phyloP scores from a whole-genome alignment of 2,113 vertebrate species.

The Petrocephalus microphthalmus region DNA sequence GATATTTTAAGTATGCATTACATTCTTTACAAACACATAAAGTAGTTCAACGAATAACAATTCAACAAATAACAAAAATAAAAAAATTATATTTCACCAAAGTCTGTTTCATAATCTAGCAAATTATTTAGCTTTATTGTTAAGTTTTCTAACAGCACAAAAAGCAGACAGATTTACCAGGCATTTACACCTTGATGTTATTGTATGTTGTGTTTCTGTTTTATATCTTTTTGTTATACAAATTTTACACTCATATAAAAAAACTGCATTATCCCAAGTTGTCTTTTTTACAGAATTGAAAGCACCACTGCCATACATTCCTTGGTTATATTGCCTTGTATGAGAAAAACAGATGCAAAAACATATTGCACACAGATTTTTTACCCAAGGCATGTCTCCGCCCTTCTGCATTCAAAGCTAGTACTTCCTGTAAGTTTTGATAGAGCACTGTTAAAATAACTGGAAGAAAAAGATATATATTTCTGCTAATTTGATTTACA shows the following conservation, averaged over 20 bases:
- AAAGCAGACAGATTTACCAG: not conserved
- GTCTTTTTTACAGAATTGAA: not conserved
- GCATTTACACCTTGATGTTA: not conserved
- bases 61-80: not conserved
- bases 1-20: not conserved
- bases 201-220: not conserved
- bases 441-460: not conserved
- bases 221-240: not conserved
- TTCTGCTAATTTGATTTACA: not conserved
- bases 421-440: not conserved
- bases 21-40: not conserved
- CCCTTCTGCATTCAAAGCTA: not conserved
- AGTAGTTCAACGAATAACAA: not conserved
- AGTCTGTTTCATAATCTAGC: not conserved
- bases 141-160: not conserved
- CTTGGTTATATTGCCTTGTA: not conserved
- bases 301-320: not conserved
- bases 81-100: not conserved
- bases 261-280: not conserved
- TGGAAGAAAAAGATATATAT: not conserved
- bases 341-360: not conserved
- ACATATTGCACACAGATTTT: not conserved
- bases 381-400: not conserved
- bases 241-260: slow-evolving; percentile 6
- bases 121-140: not conserved